A percentile compares a stretch with the other conserved stretches of the same genome.
These are phyloP conservation scores for Mustelus asterias DNA, from an alignment of 2,113 vertebrate genomes.

Conservation along the genomic window DNA sequence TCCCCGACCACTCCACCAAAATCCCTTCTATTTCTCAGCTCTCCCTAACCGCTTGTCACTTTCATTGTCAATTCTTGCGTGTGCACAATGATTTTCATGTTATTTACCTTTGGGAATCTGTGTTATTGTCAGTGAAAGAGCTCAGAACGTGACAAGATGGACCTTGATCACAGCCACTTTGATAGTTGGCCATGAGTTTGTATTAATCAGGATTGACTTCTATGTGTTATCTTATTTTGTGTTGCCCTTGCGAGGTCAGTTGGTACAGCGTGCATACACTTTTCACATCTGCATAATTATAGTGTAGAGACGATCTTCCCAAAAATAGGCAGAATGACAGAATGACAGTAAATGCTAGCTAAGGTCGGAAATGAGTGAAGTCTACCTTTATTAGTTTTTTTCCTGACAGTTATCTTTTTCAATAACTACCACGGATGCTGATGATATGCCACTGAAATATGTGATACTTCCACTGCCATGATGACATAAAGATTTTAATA, in stretches of 20 bases:
- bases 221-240: background rate
- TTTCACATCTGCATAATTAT: background rate
- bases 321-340: background rate
- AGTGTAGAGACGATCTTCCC: background rate
- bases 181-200: background rate
- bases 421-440: background rate
- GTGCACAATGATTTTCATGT: background rate
- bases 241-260: background rate
- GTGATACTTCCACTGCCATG: background rate
- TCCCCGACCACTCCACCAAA: background rate
- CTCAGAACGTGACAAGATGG: background rate
- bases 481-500: background rate
- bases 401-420: background rate
- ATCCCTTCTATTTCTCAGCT: background rate
- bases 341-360: background rate
- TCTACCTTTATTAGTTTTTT: conserved; percentile 23
- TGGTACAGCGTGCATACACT: too few relatives aligned
- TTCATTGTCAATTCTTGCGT: background rate
- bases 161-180: background rate
- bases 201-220: background rate
- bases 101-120: background rate
- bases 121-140: background rate
- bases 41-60: background rate
- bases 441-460: background rate
- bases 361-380: background rate